Evolutionary conservation across 2,113 vertebrate species (phyloP), one percentile per base, ranked within the genome.

Genomic region (Caloenas nicobarica): DNA sequence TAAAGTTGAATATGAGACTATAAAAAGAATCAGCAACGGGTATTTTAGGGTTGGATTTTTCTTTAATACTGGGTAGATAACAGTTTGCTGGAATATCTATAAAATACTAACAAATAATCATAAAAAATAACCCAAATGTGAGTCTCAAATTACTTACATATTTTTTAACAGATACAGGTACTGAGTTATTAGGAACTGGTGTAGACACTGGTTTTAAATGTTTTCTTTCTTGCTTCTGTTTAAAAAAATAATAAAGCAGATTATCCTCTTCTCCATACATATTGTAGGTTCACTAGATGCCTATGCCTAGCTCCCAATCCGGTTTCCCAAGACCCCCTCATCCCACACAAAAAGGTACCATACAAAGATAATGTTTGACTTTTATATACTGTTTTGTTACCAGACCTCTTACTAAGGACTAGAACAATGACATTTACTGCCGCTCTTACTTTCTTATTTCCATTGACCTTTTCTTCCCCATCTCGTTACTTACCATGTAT

Each of bases 231-330:
- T 96, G 88, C 57, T 94, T 96, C 86, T 97, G 93, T 97, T 96
- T 97, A 90, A 96, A 95, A 90, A 68, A 93, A 96, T 73, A 97
- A 97, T 97, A 97, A 97, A 97, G 95, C 96, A 94, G 92, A 94
- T 96, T 97, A 89, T 97, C 96, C 95, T 97, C 96, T 97, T 97
- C 95, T 97, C 82, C 95, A 69, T 96, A 93, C 95, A 79, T 96
- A 97, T 97, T 97, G 95, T 97, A 97, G 96, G 96, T 97, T 97
- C 96, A 96, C 93, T 97, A 97, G 96, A 96, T 97, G 95, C 96
- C 95, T 95, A 97, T 97, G 96, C 96, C 95, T 97, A 97, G 95
- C 96, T 97, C 96, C 90, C 96, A 92, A 96, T 90, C 96, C 95
- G 95, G 96, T 97, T 96, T 97, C 96, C 96, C 96, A 97, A 97